Evolutionary conservation across 2,888 invertebrate species (phyloP), one percentile per base, ranked within the genome.

Genomic region (Mimachlamys varia): DNA sequence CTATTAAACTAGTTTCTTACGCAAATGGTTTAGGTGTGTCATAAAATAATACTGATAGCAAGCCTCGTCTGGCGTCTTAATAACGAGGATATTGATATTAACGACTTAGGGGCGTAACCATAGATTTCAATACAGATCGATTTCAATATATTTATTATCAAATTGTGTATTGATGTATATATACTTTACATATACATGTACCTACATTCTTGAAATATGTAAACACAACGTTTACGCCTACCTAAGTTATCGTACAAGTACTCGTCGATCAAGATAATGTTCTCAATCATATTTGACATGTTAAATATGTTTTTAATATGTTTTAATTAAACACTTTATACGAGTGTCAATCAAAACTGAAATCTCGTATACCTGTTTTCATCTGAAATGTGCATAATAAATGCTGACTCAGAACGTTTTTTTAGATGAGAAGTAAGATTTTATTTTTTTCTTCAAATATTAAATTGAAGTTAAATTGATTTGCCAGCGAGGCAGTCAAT

Each of bases 281-380:
- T 76, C 27, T 76, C 76, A 76, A 27, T 76, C 76, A 76, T 76
- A 62, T 76, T 33, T 76, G 76, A 76, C 76, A 76, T 27, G 76
- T 76, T 76, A 27, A n/a, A n/a, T n/a, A n/a, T n/a, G n/a, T n/a
- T n/a, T n/a, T 44, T 44, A 76, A 76, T 76, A 17, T 76, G 76
- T 19, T 76, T 33, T 27, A 33, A 76, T 76, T 76, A 76, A 76
- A 76, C 76, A 33, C 5, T 76, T 76, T 33, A 76, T 33, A 27
- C 33, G 33, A 76, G 10, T 15, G 76, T 76, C 76, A 76, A 12
- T 76, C 12, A 76, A 62, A 62, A 1, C 3, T 22, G 22, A 7
- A 33, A 12, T 27, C 33, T 27, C 12, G 27, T 76, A 76, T 53
- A 53, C 19, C 53, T 53, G 19, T 19, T 53, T 53, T 53, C 33